Conservation (phyloP, 2,888 invertebrate species). For the Rhynchonema sp. region DNA sequence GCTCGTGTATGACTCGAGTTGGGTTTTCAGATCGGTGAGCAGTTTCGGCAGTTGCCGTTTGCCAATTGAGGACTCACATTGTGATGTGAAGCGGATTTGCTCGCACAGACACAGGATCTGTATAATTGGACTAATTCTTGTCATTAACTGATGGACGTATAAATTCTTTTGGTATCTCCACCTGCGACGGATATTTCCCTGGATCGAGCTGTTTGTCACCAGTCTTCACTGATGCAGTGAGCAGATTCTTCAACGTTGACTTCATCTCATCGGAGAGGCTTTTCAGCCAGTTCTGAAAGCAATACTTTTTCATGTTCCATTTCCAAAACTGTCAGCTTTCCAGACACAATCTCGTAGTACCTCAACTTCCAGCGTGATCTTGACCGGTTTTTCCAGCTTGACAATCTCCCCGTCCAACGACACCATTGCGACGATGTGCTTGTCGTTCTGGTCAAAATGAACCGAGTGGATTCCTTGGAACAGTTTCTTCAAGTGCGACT, state of each 20-base stretch:
- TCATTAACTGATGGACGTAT: too few species aligned
- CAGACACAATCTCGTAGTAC: slow-evolving; percentile 30
- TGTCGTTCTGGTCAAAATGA: slow-evolving; percentile 42
- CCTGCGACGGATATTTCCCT: slow-evolving; percentile 48
- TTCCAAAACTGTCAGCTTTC: too few species aligned
- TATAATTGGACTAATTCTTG: too few species aligned
- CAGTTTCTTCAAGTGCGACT: slow-evolving; percentile 74
- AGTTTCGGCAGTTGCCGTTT: slow-evolving; percentile 22
- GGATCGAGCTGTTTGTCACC: slow-evolving; percentile 38
- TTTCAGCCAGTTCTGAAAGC: slow-evolving; percentile 43
- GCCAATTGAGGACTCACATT: slow-evolving; percentile 56
- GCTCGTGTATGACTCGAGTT: slow-evolving; percentile 35
- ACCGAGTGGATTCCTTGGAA: slow-evolving; percentile 69
- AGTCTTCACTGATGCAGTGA: slow-evolving; percentile 40
- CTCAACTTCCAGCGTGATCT: slow-evolving; percentile 56
- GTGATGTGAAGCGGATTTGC: slow-evolving; percentile 60
- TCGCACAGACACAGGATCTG: slow-evolving; percentile 61
- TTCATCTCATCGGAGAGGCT: slow-evolving; percentile 64
- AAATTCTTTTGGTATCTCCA: too few species aligned
- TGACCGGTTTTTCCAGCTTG: slow-evolving; percentile 45
- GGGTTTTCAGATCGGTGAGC: slow-evolving; percentile 27
- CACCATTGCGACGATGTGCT: slow-evolving; percentile 47
- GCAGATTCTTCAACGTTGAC: slow-evolving; percentile 48
- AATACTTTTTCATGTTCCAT: too few species aligned
- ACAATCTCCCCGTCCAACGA: slow-evolving; percentile 56